Evolutionary conservation across 2,888 invertebrate genomes (phyloP), one percentile per base, ranked within the genome.

Genomic region (Cosmia pyralina): DNA sequence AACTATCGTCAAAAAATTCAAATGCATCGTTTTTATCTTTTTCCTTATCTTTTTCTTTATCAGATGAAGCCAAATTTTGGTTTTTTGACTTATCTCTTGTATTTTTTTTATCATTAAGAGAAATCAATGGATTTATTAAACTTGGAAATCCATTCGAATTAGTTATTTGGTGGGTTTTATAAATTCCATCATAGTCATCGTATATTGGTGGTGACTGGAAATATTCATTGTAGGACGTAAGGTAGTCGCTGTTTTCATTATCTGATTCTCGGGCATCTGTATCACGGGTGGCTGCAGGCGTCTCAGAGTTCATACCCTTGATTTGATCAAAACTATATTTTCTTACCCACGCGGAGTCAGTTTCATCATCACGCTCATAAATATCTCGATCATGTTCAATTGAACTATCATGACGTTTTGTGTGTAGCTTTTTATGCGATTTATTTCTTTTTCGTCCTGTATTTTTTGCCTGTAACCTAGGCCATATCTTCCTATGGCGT

Each of bases 171-270:
- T 75, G 50, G 22, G 19, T 46, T 65, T 62, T 68, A 19, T 46
- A 22, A 53, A 53, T 17, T 57, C 38, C 75, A 53, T 70, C 67
- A 50, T 83, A 80, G 41, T 80, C 55, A 48, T 66, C 67, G 28
- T 81, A 80, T 11, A 46, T 10, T 17, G 75, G 75, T 50, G 60
- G 75, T 38, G 58, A 68, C 60, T 80, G 69, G 11, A 68, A 46
- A 75, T 80, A 57, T 67, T 83, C 58, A 34, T 58, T 34, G 46
- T 69, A 19, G n/a, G 28, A 55, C 8, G 38, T 46, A 59, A 13
- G 13, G 50, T 63, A 50, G 17, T 72, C 69, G 2, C 41, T 28
- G 13, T 59, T 34, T 10, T 1, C 19, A 22, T 57, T 41, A 11
- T 69, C 1, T 13, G 58, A 38, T 19, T 52, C 22, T 44, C 11